Evolutionary conservation across 2,888 invertebrate species (phyloP).

Genomic region (Limnephilus auricula): DNA sequence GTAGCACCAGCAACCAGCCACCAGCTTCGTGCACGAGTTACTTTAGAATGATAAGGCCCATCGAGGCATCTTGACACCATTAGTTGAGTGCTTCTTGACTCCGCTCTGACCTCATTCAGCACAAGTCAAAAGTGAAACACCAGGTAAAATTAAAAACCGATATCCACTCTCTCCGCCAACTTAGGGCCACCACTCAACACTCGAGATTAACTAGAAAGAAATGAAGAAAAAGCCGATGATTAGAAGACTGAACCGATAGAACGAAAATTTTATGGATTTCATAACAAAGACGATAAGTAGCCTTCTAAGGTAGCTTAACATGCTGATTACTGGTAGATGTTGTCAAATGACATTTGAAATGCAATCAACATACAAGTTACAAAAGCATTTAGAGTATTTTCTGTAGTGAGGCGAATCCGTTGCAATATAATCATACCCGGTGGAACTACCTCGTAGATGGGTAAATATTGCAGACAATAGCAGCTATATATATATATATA

Average conservation of each 20-base stretch:
- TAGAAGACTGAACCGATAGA: not conserved
- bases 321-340: not conserved
- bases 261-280: not conserved
- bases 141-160: slow-evolving; percentile 9
- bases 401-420: slow-evolving; percentile 23
- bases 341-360: slow-evolving; percentile 9
- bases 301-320: not conserved
- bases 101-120: slow-evolving; percentile 45
- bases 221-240: not conserved
- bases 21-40: slow-evolving; percentile 10
- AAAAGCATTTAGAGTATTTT: not conserved
- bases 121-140: slow-evolving; percentile 45
- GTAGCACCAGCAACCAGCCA: not conserved
- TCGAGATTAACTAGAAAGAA: slow-evolving; percentile 8
- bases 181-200: slow-evolving; percentile 5
- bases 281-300: not conserved
- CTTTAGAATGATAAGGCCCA: slow-evolving; percentile 11
- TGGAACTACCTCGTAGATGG: slow-evolving; percentile 8
- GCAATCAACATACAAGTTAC: no score
- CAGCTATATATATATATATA: no score
- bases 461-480: slow-evolving; percentile 5
- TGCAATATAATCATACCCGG: not conserved
- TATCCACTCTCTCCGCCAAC: slow-evolving; percentile 43
- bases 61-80: slow-evolving; percentile 40
- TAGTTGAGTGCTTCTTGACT: slow-evolving; percentile 42